Percentiles rank a stretch among this genome's conserved stretches.
Conservation (phyloP, 2,113 vertebrate species). For the Sula dactylatra region DNA sequence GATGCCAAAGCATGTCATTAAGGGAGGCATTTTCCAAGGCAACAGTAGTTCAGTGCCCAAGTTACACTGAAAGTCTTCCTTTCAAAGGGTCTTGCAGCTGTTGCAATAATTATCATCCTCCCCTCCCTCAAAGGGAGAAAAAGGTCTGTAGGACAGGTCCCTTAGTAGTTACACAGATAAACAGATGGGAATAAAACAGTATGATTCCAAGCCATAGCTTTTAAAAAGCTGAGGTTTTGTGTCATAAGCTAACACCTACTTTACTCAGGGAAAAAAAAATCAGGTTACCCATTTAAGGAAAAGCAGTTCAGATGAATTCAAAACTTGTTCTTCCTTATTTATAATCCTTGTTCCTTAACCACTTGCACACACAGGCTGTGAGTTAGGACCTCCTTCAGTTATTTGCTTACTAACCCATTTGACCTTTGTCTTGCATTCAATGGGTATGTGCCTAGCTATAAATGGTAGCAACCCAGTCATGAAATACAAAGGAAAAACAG, state of each 20-base stretch:
- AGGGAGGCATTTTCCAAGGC: not conserved
- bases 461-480: not conserved
- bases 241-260: not conserved
- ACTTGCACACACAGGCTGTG: not conserved
- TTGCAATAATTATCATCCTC: not conserved
- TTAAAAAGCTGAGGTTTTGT: not conserved
- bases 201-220: not conserved
- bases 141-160: not conserved
- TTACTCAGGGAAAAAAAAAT: not conserved
- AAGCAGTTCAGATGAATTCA: not conserved
- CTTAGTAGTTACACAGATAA: not conserved
- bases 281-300: not conserved
- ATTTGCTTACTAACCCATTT: not conserved
- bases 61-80: not conserved
- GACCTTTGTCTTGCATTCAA: not conserved
- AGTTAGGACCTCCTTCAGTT: not conserved
- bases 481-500: not conserved
- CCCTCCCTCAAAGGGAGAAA: not conserved
- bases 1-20: conserved; percentile 20
- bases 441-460: not conserved
- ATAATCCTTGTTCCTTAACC: not conserved
- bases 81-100: not conserved
- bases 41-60: not conserved
- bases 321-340: not conserved
- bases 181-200: not conserved